Evolutionary conservation across 2,888 invertebrate species (phyloP), one percentile per base, ranked within the genome.

Genomic region (Ceriagrion tenellum): DNA sequence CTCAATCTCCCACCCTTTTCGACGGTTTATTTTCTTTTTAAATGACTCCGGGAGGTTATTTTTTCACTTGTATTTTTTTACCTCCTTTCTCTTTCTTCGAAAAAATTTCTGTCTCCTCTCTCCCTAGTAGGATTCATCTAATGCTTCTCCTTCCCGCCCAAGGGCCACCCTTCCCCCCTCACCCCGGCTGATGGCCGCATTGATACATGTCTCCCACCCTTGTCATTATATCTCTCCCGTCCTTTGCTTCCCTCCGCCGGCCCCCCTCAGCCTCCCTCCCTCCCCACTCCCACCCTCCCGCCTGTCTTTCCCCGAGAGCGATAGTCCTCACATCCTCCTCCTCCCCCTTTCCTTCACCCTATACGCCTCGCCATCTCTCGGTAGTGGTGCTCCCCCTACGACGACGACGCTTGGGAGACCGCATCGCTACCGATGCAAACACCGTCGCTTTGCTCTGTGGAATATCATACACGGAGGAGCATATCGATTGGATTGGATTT

Each of bases 1-100:
- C 81, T 35, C 81, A 81, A 69, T 26, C 81, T 35, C 30, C 81
- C 35, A 26, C 81, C 81, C 4, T 69, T 69, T 20, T 20, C 81
- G 16, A 35, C 81, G 81, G 69, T 81, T 81, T 81, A 81, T 81
- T 81, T 81, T 81, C 81, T 81, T 81, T 81, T 81, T 81, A 81
- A 81, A 81, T 81, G 81, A 81, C 81, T 81, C 81, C 81, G 30
- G n/a, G 69, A 69, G 69, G 69, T 69, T 81, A 10, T 35, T 81
- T 81, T 35, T 81, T 81, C 35, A 35, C 35, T 81, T 35, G 81
- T 35, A 18, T 26, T 81, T 81, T 81, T 81, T 81, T 81, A 30
- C 18, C 81, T 35, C 81, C 81, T 81, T 81, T 81, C 81, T 81
- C 81, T 81, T 81, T 81, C 81, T 81, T 81, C 81, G 26, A 81